Percentiles rank a stretch among this genome's conserved stretches.
phyloP scores from a whole-genome alignment of 2,888 invertebrate species.

The Phorcus lineatus region DNA sequence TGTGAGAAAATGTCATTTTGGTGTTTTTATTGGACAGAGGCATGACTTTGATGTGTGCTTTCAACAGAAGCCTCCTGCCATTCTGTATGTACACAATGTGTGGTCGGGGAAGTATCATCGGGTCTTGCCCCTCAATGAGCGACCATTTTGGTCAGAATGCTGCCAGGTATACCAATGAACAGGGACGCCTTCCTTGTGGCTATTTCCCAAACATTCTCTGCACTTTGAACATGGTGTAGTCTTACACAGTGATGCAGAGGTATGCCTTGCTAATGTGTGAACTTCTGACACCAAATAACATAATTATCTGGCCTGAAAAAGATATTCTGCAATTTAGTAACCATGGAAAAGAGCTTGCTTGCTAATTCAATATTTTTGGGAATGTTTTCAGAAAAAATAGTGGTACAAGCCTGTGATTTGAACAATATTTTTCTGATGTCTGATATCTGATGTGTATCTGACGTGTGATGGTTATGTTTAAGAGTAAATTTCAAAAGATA shows the following conservation, averaged over 20 bases:
- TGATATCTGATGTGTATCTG: too few relatives aligned
- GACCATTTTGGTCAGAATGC: not conserved
- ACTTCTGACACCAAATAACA: not conserved
- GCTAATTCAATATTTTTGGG: too few relatives aligned
- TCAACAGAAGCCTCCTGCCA: not conserved
- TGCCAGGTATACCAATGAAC: not conserved
- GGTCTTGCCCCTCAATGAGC: not conserved
- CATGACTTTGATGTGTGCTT: conserved; percentile 13
- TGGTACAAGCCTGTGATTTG: too few relatives aligned
- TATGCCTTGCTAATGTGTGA: not conserved
- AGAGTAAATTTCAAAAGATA: too few relatives aligned
- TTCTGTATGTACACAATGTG: conserved; percentile 9
- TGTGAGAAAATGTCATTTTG: conserved; percentile 17
- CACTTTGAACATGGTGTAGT: not conserved
- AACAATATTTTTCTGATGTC: too few relatives aligned
- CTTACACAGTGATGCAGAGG: not conserved
- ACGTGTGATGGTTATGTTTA: too few relatives aligned
- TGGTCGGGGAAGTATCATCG: conserved; percentile 7
- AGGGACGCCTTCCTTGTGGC: not conserved
- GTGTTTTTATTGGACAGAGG: conserved; percentile 21
- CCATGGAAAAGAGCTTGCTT: too few relatives aligned
- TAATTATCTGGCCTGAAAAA: too few relatives aligned
- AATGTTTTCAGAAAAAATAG: too few relatives aligned
- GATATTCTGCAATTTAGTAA: too few relatives aligned
- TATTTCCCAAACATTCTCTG: conserved; percentile 3